Conservation (phyloP, 1,140 invertebrate species). For the Brachionus asplanchnoidis region DNA sequence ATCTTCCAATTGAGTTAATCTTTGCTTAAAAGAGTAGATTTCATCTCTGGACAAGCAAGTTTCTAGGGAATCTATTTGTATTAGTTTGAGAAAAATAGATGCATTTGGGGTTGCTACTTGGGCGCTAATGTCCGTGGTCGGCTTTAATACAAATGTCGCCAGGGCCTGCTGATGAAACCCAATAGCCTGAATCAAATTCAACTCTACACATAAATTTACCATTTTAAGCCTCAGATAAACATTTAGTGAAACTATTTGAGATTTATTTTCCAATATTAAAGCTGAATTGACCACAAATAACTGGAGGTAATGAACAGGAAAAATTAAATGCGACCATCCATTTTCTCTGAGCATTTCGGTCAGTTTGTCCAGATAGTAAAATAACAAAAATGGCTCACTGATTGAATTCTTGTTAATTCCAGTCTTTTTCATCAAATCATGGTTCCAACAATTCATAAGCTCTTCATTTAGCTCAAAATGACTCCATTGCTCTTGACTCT, state of each 20-base stretch:
- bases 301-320: conserved; percentile 25
- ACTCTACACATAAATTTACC: conserved; percentile 10
- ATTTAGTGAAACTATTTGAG: conserved; percentile 2
- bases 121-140: neutral
- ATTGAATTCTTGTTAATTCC: conserved; percentile 19
- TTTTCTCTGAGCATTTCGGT: neutral
- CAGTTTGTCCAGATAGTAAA: conserved; percentile 21
- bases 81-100: neutral
- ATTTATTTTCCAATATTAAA: neutral
- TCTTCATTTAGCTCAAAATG: conserved; percentile 10
- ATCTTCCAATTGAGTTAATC: conserved; percentile 30
- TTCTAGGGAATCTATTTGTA: conserved; percentile 18
- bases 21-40: neutral
- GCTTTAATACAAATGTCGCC: neutral
- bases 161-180: conserved; percentile 20
- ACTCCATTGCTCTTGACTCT: conserved; percentile 13
- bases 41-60: neutral
- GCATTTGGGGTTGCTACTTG: neutral
- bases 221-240: conserved; percentile 3
- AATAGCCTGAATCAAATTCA: conserved; percentile 32
- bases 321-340: conserved; percentile 3
- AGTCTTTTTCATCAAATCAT: conserved; percentile 38
- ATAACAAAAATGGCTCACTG: conserved; percentile 7
- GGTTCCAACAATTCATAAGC: neutral
- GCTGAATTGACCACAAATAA: conserved; percentile 18